These are phyloP conservation scores for Anas bernieri DNA, from an alignment of 2,797 vertebrate species.

Conservation along the genomic window DNA sequence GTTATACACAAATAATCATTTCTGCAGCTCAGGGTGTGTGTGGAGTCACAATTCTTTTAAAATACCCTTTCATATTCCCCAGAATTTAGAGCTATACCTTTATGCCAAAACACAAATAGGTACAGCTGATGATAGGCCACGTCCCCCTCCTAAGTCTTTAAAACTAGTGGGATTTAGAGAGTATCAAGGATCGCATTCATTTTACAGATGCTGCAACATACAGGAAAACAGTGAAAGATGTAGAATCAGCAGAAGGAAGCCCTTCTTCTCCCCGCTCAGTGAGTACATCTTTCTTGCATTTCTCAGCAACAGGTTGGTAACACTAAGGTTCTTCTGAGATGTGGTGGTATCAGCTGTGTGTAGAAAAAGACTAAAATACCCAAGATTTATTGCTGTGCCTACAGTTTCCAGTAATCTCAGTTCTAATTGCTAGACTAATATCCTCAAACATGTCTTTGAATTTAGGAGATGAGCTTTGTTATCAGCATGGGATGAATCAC, in stretches of 20 bases:
- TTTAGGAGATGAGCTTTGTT: not conserved
- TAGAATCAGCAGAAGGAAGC: not conserved
- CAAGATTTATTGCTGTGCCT: not conserved
- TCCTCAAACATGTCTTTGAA: not conserved
- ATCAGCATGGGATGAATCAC: not conserved
- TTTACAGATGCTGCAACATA: not conserved
- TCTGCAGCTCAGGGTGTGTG: not conserved
- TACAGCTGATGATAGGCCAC: not conserved
- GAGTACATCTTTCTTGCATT: not conserved
- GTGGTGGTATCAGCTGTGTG: not conserved
- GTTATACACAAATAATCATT: not conserved
- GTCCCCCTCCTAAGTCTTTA: not conserved
- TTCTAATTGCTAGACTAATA: not conserved
- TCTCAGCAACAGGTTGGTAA: not conserved
- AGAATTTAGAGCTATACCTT: not conserved
- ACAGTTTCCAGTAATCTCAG: not conserved
- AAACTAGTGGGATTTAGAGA: not conserved
- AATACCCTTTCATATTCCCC: rapidly evolving
- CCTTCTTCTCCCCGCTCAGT: not conserved
- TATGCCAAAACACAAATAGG: not conserved
- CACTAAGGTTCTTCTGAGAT: not conserved
- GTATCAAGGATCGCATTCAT: not conserved
- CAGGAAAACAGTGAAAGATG: not conserved
- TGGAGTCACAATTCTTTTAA: not conserved
- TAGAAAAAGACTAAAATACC: not conserved